These are phyloP conservation scores for Enteromius fasciolatus DNA, from an alignment of 2,797 vertebrate genomes.

Conservation along the genomic window DNA sequence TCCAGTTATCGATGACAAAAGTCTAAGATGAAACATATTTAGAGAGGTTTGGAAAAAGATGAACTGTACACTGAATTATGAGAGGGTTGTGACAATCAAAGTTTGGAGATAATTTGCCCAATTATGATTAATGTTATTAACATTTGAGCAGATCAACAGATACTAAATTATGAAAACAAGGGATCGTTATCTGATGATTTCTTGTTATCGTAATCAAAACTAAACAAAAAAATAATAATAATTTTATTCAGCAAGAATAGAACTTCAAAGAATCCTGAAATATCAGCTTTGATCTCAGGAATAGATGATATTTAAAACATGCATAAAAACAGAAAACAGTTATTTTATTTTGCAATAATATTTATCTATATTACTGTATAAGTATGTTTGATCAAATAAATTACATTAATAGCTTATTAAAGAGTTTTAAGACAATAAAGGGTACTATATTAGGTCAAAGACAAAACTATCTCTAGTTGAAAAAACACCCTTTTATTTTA, in stretches of 20 bases:
- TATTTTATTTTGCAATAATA: not conserved
- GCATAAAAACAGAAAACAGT: not conserved
- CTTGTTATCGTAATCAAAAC: not conserved
- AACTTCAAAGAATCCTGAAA: no score
- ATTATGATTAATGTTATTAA: not conserved
- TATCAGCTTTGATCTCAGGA: no score
- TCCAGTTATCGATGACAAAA: slow-evolving; percentile 89
- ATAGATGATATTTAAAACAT: not conserved
- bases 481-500: not conserved
- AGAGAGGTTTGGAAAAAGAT: not conserved
- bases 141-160: not conserved
- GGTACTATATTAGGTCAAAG: not conserved
- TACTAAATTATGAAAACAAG: not conserved
- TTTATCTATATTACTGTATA: not conserved
- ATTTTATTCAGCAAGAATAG: not conserved
- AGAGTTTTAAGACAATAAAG: not conserved
- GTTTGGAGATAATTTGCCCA: not conserved
- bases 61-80: not conserved
- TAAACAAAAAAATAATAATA: not conserved
- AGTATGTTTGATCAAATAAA: not conserved
- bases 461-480: slow-evolving; percentile 8
- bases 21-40: slow-evolving; percentile 58
- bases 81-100: not conserved
- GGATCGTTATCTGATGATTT: not conserved
- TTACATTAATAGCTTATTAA: not conserved